Evolutionary conservation across 2,797 vertebrate species (phyloP).

Genomic region (Nyctalus aviator): DNA sequence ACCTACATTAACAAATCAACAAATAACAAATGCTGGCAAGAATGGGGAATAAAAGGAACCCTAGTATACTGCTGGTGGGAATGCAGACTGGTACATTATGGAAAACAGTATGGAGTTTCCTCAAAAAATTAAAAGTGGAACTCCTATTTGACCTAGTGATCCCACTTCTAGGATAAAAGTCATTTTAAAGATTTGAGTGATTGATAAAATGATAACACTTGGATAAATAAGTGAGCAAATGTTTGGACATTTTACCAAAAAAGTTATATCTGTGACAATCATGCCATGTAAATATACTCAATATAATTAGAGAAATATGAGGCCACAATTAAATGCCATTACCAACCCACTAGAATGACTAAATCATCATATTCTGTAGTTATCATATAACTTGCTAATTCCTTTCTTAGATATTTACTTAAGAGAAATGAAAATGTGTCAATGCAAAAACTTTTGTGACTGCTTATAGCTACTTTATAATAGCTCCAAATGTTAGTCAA

Average conservation of each 20-base stretch:
- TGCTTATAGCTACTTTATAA: background rate
- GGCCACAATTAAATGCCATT: background rate
- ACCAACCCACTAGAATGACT: background rate
- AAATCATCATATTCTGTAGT: background rate
- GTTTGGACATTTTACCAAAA: background rate
- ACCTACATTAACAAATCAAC: too few species aligned
- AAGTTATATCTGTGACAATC: background rate
- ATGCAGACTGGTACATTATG: too few species aligned
- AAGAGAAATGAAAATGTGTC: background rate
- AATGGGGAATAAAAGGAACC: too few species aligned
- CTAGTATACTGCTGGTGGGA: too few species aligned
- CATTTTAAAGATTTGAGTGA: background rate
- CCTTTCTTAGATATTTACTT: background rate
- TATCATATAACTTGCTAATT: background rate
- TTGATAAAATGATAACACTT: background rate
- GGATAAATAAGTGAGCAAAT: conserved; percentile 11
- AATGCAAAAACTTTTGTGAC: background rate
- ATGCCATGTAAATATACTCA: background rate
- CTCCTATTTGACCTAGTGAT: too few species aligned
- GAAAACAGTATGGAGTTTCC: too few species aligned
- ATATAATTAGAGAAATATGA: conserved; percentile 10
- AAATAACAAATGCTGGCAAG: too few species aligned
- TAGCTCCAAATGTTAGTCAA: background rate
- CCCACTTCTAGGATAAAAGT: background rate
- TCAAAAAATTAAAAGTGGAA: too few species aligned